Percentiles rank a stretch among this genome's conserved stretches.
Evolutionary conservation across 2,888 invertebrate genomes (phyloP).

Genomic region (Aspidiotus destructor): DNA sequence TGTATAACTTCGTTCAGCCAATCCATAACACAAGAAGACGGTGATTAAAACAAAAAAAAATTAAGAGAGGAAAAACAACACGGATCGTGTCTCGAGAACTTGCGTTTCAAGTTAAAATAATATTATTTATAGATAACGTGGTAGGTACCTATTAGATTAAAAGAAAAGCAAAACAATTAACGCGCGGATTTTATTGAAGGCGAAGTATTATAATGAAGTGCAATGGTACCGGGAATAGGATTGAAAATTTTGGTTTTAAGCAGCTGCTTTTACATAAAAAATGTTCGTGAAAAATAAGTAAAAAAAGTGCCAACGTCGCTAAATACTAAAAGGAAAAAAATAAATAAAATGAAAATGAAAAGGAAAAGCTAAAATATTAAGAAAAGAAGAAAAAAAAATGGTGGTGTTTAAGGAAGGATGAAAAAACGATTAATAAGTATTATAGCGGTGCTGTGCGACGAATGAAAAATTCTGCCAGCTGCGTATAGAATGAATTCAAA

Average conservation of each 20-base stretch:
- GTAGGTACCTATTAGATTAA: no score
- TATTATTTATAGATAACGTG: no score
- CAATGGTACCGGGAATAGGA: slow-evolving; percentile 11
- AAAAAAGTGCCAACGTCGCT: slow-evolving; percentile 30
- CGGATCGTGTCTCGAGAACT: no score
- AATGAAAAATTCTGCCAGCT: slow-evolving; percentile 27
- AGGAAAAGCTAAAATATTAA: slow-evolving; percentile 31
- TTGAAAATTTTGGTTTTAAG: slow-evolving; percentile 18
- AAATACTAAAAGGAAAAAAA: slow-evolving; percentile 23
- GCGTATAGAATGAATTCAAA: slow-evolving; percentile 22
- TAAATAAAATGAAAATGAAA: neutral
- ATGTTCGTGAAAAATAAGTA: slow-evolving; percentile 14
- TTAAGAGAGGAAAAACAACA: no score
- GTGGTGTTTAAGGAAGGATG: no score
- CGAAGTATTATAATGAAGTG: slow-evolving; percentile 28
- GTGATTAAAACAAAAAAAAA: no score
- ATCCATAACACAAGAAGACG: no score
- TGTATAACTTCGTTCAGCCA: no score
- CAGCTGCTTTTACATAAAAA: slow-evolving; percentile 26
- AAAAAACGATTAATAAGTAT: no score
- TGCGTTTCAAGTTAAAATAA: no score
- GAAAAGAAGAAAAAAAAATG: slow-evolving; percentile 16
- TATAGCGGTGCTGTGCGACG: slow-evolving; percentile 29
- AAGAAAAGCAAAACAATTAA: slow-evolving; percentile 26
- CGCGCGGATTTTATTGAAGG: slow-evolving; percentile 23